Conservation (phyloP, 2,113 vertebrate species). For the Cryptomyrus ogoouensis region DNA sequence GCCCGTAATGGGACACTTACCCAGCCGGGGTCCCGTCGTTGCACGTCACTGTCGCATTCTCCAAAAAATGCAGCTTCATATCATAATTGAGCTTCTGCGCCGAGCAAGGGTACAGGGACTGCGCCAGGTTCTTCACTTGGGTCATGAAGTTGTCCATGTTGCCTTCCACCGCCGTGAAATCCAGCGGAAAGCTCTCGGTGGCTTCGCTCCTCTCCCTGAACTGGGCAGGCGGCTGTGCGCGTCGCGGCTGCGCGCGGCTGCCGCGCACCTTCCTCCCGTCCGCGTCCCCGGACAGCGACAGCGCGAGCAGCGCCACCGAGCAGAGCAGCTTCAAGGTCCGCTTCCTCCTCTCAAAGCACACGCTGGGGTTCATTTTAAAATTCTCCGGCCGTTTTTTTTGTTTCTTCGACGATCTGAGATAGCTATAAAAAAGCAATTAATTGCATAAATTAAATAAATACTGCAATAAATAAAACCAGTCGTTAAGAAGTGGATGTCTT, state of each 20-base stretch:
- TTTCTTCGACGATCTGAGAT: not conserved
- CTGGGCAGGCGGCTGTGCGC: constrained; percentile 52
- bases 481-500: not conserved
- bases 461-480: not conserved
- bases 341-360: constrained; percentile 32
- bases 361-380: constrained; percentile 11
- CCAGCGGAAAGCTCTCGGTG: constrained; percentile 86
- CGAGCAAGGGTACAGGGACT: constrained; percentile 87
- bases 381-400: not conserved
- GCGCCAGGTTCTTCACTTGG: constrained; percentile 88
- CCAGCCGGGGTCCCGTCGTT: constrained; percentile 85
- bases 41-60: constrained; percentile 78
- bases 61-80: constrained; percentile 77
- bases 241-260: constrained; percentile 65
- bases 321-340: constrained; percentile 46
- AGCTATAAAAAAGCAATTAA: not conserved
- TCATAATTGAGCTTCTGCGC: constrained; percentile 81
- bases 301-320: constrained; percentile 63
- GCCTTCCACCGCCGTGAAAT: constrained; percentile 90
- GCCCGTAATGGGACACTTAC: constrained; percentile 55
- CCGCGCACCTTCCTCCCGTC: constrained; percentile 75
- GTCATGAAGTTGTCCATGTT: constrained; percentile 96
- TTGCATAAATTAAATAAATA: constrained; percentile 17
- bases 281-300: constrained; percentile 65
- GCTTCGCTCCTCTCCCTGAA: constrained; percentile 63